Evolutionary conservation across 2,797 vertebrate genomes (phyloP).

Genomic region (Manis pentadactyla): DNA sequence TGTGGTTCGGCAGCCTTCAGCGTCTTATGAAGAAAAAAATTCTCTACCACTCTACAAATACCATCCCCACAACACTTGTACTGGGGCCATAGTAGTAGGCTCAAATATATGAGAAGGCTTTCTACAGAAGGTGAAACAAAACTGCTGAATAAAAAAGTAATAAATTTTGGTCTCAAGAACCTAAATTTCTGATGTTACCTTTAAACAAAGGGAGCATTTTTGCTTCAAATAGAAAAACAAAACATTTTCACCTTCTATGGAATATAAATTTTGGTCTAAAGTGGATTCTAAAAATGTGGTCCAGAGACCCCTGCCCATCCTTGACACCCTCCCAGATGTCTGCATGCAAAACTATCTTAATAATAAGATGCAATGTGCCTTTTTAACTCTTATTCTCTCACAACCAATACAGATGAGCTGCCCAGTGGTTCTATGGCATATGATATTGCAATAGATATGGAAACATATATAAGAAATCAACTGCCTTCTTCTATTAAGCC

Average conservation of each 20-base stretch:
- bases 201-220: constrained; percentile 29
- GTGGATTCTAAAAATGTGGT: background rate
- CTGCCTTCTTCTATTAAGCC: background rate
- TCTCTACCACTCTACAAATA: background rate
- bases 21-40: background rate
- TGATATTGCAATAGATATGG: background rate
- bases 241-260: background rate
- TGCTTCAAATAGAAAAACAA: constrained; percentile 51
- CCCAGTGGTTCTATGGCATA: background rate
- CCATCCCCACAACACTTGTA: background rate
- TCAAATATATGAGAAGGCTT: background rate
- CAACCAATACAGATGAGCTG: background rate
- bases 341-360: background rate
- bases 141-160: background rate
- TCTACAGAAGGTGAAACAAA: constrained; percentile 29
- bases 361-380: background rate
- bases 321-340: background rate
- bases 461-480: background rate
- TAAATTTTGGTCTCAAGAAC: constrained; percentile 2
- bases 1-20: background rate
- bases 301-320: background rate
- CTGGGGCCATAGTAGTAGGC: background rate
- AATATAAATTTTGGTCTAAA: constrained; percentile 41
- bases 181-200: background rate
- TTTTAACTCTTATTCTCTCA: background rate